Evolutionary conservation across 2,113 vertebrate genomes (phyloP).

Genomic region (Stercorarius parasiticus): DNA sequence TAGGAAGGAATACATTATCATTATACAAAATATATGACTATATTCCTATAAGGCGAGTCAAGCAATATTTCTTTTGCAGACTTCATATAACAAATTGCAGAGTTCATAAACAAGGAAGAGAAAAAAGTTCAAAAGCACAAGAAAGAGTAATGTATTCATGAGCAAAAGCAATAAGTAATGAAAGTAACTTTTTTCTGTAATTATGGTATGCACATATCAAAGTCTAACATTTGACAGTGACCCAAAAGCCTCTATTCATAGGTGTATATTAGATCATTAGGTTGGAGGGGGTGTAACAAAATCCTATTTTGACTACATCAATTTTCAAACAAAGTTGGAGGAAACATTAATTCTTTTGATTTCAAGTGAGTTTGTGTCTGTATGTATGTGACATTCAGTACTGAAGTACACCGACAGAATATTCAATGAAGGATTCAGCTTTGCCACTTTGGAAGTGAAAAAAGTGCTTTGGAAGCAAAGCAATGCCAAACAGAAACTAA

Average conservation of each 20-base stretch:
- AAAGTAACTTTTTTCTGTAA: not conserved
- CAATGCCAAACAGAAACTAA: not conserved
- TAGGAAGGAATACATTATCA: constrained; percentile 63
- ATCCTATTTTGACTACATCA: not conserved
- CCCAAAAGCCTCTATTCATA: not conserved
- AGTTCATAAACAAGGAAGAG: not conserved
- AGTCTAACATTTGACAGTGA: not conserved
- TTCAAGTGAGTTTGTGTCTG: not conserved
- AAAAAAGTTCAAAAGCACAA: not conserved
- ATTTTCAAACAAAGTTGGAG: not conserved
- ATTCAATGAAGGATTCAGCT: not conserved
- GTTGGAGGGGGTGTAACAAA: not conserved
- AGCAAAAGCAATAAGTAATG: not conserved
- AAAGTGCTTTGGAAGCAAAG: not conserved
- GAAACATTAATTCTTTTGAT: not conserved
- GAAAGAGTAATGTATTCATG: not conserved
- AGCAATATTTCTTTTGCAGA: not conserved
- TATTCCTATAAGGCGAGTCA: not conserved
- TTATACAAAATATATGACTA: not conserved
- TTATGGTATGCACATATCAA: not conserved
- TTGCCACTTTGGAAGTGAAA: not conserved
- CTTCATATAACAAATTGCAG: not conserved
- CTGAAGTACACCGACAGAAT: not conserved
- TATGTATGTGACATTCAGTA: not conserved
- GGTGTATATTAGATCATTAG: not conserved